phyloP scores from a whole-genome alignment of 2,888 invertebrate species.

The Bombylius major region DNA sequence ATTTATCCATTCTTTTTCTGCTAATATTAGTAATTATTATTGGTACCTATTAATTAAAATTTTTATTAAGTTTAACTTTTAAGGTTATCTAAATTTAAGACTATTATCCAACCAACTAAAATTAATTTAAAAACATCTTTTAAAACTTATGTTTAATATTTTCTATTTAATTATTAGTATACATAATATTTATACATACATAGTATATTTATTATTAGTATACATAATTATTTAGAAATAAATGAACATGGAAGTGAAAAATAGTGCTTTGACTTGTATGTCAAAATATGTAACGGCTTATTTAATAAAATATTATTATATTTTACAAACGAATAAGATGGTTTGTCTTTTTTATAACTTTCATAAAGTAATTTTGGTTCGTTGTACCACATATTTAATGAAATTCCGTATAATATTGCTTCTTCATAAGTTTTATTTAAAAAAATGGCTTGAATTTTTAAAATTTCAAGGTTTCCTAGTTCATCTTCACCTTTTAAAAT shows the following conservation, averaged over 20 bases:
- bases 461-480: not conserved
- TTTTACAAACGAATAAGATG: not conserved
- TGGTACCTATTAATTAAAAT: fast-evolving
- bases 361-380: not conserved
- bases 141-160: no score
- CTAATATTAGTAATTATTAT: no score
- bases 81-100: no score
- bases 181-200: no score
- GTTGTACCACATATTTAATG: not conserved
- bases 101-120: no score
- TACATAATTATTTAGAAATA: not conserved
- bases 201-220: no score
- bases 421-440: not conserved
- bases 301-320: not conserved
- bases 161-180: no score
- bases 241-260: not conserved
- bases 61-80: no score
- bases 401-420: not conserved
- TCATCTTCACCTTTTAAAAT: not conserved
- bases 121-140: no score
- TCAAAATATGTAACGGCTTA: not conserved
- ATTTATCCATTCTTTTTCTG: not conserved
- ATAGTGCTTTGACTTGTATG: not conserved
- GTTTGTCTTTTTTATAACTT: not conserved
- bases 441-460: not conserved